Evolutionary conservation across 2,797 vertebrate genomes (phyloP).

Genomic region (Phrynocephalus guinanensis): DNA sequence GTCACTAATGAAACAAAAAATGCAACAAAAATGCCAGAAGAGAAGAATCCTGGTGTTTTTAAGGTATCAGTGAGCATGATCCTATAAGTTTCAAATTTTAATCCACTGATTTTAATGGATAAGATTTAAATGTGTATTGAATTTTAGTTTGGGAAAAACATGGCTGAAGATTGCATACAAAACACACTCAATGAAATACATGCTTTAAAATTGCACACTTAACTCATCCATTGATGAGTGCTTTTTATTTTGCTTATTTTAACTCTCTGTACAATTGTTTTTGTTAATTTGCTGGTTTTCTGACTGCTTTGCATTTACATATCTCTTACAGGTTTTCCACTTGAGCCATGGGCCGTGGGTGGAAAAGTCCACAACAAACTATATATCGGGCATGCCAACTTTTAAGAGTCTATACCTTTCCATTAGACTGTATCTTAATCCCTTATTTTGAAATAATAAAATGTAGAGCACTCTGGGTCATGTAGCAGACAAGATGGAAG

Average conservation of each 20-base stretch:
- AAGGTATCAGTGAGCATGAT: background rate
- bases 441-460: background rate
- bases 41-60: background rate
- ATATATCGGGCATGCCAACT: too few species aligned
- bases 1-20: too few species aligned
- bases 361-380: too few species aligned
- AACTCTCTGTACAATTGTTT: too few species aligned
- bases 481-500: background rate
- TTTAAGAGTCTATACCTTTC: too few species aligned
- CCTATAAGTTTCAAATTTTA: background rate
- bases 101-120: background rate
- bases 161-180: background rate
- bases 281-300: too few species aligned
- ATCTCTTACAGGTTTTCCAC: background rate
- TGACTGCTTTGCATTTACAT: background rate
- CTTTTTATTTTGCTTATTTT: background rate
- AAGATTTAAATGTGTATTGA: background rate
- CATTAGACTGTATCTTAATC: background rate
- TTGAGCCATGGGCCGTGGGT: too few species aligned
- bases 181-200: background rate
- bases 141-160: background rate
- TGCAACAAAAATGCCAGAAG: too few species aligned
- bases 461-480: background rate
- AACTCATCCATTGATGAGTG: background rate
- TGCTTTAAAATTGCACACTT: background rate